Evolutionary conservation across 2,113 vertebrate genomes (phyloP).

Genomic region (Chamaea fasciata): DNA sequence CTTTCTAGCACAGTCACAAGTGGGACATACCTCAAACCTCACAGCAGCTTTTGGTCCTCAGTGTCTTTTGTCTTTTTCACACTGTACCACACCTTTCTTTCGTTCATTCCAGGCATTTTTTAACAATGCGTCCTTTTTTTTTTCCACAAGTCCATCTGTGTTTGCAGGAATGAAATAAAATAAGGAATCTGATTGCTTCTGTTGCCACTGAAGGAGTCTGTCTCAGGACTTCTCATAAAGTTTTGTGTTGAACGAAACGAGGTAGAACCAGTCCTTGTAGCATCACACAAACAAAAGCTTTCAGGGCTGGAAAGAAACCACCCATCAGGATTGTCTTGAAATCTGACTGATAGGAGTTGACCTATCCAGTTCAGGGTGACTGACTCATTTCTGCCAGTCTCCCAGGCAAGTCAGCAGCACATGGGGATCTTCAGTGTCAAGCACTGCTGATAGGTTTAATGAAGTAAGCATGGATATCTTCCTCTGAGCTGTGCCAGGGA

Average conservation of each 20-base stretch:
- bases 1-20: background rate
- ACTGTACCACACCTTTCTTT: background rate
- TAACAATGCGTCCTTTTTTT: background rate
- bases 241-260: background rate
- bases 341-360: background rate
- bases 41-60: background rate
- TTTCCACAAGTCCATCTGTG: background rate
- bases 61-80: background rate
- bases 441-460: conserved; percentile 29
- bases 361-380: conserved; percentile 18
- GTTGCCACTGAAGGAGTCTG: background rate
- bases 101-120: background rate
- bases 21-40: background rate
- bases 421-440: conserved; percentile 41
- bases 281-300: background rate
- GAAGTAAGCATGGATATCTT: conserved; percentile 45
- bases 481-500: conserved; percentile 14
- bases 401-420: conserved; percentile 13
- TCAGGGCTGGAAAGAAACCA: background rate
- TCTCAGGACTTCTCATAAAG: background rate
- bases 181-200: background rate
- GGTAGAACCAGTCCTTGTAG: background rate
- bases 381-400: conserved; percentile 25
- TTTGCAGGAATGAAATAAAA: background rate
- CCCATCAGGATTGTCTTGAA: background rate